Evolutionary conservation across 2,113 vertebrate genomes (phyloP).

Genomic region (Strix aluco): DNA sequence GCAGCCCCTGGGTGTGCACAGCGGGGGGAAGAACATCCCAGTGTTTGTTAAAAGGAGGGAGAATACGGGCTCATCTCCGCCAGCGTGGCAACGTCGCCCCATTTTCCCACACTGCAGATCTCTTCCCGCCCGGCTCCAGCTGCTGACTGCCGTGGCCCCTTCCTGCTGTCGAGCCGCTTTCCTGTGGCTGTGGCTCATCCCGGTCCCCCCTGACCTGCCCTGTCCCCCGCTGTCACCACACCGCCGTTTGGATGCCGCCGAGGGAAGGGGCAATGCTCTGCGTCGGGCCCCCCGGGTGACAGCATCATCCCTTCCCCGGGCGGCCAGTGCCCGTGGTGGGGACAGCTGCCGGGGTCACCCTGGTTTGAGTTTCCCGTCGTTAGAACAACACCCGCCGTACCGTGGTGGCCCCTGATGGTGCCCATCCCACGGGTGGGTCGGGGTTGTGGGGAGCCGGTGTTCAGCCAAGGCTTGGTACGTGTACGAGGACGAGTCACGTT

Average conservation of each 20-base stretch:
- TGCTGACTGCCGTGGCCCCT: background rate
- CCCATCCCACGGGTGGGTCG: background rate
- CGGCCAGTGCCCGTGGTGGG: background rate
- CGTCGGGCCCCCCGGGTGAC: fast-evolving
- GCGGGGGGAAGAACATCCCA: background rate
- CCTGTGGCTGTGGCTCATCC: background rate
- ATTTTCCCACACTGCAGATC: background rate
- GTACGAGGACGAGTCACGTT: background rate
- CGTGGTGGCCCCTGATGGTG: background rate
- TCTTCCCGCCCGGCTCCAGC: background rate
- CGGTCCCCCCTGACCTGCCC: fast-evolving
- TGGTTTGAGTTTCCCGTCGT: background rate
- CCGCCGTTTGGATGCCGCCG: fast-evolving
- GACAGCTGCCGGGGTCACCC: background rate
- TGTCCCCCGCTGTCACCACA: background rate
- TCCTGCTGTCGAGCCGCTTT: background rate
- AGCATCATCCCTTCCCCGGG: background rate
- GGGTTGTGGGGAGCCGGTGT: background rate
- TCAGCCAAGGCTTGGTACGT: background rate
- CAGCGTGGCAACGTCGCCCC: fast-evolving
- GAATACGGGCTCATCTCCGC: background rate
- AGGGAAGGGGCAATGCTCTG: background rate
- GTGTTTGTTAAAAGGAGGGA: background rate
- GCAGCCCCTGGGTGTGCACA: too few relatives aligned
- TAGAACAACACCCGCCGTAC: fast-evolving